Base-by-base conservation (phyloP, 1,140 invertebrate genomes). In the Drosophila athabasca region DNA sequence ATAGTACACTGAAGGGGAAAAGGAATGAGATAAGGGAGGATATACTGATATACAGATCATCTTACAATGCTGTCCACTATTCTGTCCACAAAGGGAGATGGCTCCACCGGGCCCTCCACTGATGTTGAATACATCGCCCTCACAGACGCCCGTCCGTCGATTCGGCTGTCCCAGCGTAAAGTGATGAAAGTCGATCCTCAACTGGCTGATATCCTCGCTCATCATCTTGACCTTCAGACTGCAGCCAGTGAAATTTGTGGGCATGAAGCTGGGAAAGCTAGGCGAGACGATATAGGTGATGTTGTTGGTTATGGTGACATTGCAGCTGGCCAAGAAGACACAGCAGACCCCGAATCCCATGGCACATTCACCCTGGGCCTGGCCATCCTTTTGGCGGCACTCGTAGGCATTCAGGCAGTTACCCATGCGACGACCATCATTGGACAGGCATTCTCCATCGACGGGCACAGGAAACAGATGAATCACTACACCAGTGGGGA, bases 291-390 rank as follows among this genome's bases (percentile, higher is more conserved):
- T 96, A 90, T 97, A 97, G 0, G 96, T 97, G 41, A 97, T 93
- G 92, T 97, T 97, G 91, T 96, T 96, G 71, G 93, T 93, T 5
- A 97, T 94, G 59, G 94, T 94, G n/a, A 94, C 94, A 15, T 95
- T 95, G 90, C 97, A 97, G 6, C 94, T 95, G 66, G 95, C 94
- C 65, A 95, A 94, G 96, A 96, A 97, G 26, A 97, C 94, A 91
- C 97, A 97, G 87, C 97, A 97, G n/a, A 97, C 96, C 1, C 96
- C 96, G 67, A 97, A 96, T 7, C 96, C 96, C 62, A 96, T 93
- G 0, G 96, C 96, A 81, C 96, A 97, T 61, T 94, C 93, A 1
- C 97, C 97, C 9, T 94, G 93, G 0, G 96, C 94, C 55, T 93
- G 93, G 1, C 96, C 96, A 24, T 94, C 94, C 68, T 96, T 93